Evolutionary conservation across 2,888 invertebrate species (phyloP).

Genomic region (Cordilura impudica): DNA sequence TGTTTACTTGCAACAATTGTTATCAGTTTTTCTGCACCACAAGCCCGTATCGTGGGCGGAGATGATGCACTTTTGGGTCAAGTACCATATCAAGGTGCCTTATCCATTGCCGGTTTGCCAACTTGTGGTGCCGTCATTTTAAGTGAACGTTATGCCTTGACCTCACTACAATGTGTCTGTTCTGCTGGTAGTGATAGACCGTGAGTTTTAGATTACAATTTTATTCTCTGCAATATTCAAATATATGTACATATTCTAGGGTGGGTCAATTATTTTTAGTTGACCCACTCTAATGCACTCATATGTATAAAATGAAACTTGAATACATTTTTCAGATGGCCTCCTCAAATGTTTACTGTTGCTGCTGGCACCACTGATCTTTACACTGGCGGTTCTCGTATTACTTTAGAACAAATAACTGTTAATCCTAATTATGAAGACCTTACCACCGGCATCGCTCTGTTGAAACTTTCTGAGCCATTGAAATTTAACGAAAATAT

Average conservation of each 20-base stretch:
- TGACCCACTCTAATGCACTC: too few species aligned
- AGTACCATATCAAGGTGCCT: conserved; percentile 75
- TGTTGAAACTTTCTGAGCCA: conserved; percentile 67
- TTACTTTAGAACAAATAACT: conserved; percentile 65
- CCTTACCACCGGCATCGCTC: conserved; percentile 70
- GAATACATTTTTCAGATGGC: conserved; percentile 64
- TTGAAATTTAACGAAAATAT: conserved; percentile 65
- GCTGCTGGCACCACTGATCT: conserved; percentile 72
- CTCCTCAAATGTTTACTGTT: conserved; percentile 69
- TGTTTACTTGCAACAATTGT: background rate
- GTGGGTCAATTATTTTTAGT: too few species aligned
- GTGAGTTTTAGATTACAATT: conserved; percentile 64
- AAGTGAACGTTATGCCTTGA: conserved; percentile 71
- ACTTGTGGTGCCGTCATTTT: conserved; percentile 74
- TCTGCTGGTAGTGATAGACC: conserved; percentile 66
- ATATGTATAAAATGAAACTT: background rate
- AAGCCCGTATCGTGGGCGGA: conserved; percentile 73
- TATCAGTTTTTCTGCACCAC: conserved; percentile 53
- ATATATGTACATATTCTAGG: too few species aligned
- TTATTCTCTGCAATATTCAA: background rate
- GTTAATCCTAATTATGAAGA: conserved; percentile 65
- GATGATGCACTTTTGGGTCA: conserved; percentile 72
- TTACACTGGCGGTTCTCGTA: conserved; percentile 70
- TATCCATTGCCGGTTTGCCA: conserved; percentile 67
- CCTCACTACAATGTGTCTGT: conserved; percentile 73